These are phyloP conservation scores for Tachycineta bicolor DNA, from an alignment of 2,113 vertebrate species.

Conservation along the genomic window DNA sequence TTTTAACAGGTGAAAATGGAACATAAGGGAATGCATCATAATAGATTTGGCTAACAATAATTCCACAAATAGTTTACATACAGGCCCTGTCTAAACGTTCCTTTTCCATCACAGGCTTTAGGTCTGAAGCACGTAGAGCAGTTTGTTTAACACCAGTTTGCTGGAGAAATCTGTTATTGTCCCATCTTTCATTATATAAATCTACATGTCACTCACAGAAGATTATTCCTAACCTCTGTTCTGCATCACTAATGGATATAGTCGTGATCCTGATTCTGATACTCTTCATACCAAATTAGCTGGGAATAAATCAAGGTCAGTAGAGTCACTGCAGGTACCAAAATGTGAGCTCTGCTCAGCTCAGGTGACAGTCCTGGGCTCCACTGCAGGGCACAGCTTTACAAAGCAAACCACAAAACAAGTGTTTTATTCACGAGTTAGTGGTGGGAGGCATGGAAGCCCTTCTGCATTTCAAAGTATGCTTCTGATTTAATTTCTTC, in stretches of 20 bases:
- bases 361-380: background rate
- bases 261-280: background rate
- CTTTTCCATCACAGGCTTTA: background rate
- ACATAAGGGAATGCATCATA: background rate
- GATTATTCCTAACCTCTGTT: constrained; percentile 6
- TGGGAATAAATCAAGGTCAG: background rate
- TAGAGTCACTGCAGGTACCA: background rate
- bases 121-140: background rate
- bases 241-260: background rate
- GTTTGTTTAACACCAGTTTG: background rate
- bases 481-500: background rate
- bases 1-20: background rate
- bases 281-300: background rate
- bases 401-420: background rate
- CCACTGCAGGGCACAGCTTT: background rate
- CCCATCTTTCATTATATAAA: background rate
- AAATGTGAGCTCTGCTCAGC: background rate
- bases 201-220: background rate
- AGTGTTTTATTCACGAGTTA: background rate
- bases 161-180: background rate
- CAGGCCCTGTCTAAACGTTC: background rate
- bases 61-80: background rate
- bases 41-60: background rate
- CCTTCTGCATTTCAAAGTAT: background rate
- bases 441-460: background rate